Conservation (phyloP, 2,797 vertebrate genomes). For the Trematomus bernacchii region DNA sequence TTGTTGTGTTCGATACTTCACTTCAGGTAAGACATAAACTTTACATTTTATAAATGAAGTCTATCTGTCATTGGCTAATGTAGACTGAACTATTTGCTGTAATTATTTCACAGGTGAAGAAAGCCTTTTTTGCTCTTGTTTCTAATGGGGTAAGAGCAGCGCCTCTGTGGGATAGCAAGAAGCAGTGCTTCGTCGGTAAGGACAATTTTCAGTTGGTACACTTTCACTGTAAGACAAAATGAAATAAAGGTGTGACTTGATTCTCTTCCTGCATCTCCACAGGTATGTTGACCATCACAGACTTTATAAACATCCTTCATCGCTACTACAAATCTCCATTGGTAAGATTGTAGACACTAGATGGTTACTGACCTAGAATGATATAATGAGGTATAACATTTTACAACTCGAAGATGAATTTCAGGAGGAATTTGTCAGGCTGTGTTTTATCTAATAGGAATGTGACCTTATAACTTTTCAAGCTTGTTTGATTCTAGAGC, state of each 20-base stretch:
- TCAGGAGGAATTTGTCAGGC: background rate
- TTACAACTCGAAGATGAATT: background rate
- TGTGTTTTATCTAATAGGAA: background rate
- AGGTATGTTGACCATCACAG: slow-evolving; percentile 99
- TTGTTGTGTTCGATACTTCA: slow-evolving; percentile 97
- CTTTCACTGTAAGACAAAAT: slow-evolving; percentile 4
- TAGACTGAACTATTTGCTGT: background rate
- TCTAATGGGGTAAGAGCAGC: slow-evolving; percentile 97
- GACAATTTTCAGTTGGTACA: slow-evolving; percentile 2
- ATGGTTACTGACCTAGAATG: background rate
- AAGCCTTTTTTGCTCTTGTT: slow-evolving; percentile 98
- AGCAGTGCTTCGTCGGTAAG: slow-evolving; percentile 97
- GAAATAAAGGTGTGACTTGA: background rate
- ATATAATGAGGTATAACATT: background rate
- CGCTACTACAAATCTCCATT: slow-evolving; percentile 98
- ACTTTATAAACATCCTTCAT: slow-evolving; percentile 99
- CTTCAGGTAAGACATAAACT: slow-evolving; percentile 87
- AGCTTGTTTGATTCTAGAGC: background rate
- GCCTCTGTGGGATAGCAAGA: slow-evolving; percentile 97
- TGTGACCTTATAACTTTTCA: background rate
- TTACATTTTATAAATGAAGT: background rate
- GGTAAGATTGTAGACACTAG: slow-evolving; percentile 83
- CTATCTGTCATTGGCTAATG: background rate
- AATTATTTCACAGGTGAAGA: slow-evolving; percentile 90
- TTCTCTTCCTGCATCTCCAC: slow-evolving; percentile 18